phyloP scores from a whole-genome alignment of 2,888 invertebrate genomes.

The Drosophila setosimentum region DNA sequence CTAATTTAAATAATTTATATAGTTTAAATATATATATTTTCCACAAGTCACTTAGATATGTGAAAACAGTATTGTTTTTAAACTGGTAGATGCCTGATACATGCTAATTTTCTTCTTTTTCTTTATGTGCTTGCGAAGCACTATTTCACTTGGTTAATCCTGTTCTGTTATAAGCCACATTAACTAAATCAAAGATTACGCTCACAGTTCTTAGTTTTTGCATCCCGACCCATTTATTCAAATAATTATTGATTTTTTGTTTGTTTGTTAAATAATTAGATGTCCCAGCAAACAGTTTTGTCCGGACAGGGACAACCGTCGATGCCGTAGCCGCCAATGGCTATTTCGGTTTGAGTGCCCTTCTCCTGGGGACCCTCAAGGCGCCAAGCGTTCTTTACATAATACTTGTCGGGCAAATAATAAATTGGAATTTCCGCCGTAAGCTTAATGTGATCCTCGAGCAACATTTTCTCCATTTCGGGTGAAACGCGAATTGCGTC shows the following conservation, averaged over 20 bases:
- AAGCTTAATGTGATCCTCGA: constrained; percentile 52
- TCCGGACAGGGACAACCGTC: constrained; percentile 69
- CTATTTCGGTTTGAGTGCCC: constrained; percentile 63
- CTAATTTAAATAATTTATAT: not conserved
- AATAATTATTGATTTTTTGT: not conserved
- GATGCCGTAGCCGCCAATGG: constrained; percentile 60
- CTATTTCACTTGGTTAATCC: not conserved
- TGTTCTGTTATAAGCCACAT: not conserved
- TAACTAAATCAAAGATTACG: not conserved
- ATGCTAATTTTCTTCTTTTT: not conserved
- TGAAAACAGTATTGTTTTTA: not conserved
- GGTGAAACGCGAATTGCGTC: constrained; percentile 38
- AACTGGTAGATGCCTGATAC: not conserved
- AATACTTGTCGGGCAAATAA: constrained; percentile 60
- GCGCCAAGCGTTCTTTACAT: constrained; percentile 18
- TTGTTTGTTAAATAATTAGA: constrained; percentile 24
- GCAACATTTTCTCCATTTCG: constrained; percentile 37
- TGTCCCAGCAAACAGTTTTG: constrained; percentile 64
- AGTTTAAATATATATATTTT: not conserved
- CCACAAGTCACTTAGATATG: not conserved
- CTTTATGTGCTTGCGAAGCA: not conserved
- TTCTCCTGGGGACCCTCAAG: constrained; percentile 40
- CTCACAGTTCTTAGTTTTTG: not conserved
- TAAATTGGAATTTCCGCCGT: constrained; percentile 45
- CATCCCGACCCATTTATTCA: constrained; percentile 40